Percentiles rank a stretch among this genome's conserved stretches.
Evolutionary conservation across 2,113 vertebrate species (phyloP).

Genomic region (Gadus chalcogrammus): DNA sequence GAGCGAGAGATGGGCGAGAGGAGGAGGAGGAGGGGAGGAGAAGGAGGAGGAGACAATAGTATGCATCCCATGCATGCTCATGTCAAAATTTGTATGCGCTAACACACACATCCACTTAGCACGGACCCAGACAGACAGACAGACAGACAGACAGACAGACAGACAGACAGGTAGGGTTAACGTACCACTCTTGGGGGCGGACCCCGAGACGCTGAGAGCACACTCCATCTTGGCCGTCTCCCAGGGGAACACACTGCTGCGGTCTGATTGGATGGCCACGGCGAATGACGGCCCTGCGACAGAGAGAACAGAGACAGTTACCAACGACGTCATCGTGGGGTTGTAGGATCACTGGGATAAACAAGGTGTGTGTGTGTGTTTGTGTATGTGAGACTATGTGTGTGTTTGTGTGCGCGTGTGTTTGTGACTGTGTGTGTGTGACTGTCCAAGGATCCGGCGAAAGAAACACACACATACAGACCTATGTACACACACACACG

Average conservation of each 20-base stretch:
- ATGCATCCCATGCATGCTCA: background rate
- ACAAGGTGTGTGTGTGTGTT: too few species aligned
- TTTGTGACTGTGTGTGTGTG: too few species aligned
- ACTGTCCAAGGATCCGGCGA: too few species aligned
- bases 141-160: background rate
- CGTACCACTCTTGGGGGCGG: slow-evolving; percentile 77
- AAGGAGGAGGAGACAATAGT: too few species aligned
- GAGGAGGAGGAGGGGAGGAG: too few species aligned
- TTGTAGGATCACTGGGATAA: too few species aligned
- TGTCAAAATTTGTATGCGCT: background rate
- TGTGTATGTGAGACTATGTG: too few species aligned
- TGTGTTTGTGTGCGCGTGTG: too few species aligned
- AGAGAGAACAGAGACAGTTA: slow-evolving; percentile 2
- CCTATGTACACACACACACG: slow-evolving; percentile 6
- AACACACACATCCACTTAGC: background rate
- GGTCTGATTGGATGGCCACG: slow-evolving; percentile 80
- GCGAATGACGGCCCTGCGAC: slow-evolving; percentile 82
- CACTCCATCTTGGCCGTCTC: slow-evolving; percentile 88
- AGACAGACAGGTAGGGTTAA: background rate
- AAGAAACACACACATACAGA: background rate
- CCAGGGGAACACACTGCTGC: slow-evolving; percentile 76
- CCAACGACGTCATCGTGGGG: too few species aligned
- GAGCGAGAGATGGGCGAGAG: too few species aligned
- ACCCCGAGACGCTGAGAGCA: slow-evolving; percentile 74
- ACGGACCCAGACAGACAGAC: background rate